These are phyloP conservation scores for Orussus abietinus DNA, from an alignment of 1,140 invertebrate genomes.

Conservation along the genomic window DNA sequence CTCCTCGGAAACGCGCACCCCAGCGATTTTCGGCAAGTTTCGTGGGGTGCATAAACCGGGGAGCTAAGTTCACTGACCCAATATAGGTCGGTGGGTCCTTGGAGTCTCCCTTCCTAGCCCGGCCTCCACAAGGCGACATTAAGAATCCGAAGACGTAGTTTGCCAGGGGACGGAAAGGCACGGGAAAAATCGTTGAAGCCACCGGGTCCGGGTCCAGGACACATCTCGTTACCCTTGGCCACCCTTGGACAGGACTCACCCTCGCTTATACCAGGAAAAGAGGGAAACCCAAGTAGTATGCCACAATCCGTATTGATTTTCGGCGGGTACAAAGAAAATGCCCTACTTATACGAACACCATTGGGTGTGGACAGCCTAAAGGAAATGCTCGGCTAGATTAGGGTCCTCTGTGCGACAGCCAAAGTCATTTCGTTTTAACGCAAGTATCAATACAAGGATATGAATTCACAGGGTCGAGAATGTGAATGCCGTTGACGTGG, in stretches of 20 bases:
- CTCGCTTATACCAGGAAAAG: slow-evolving; percentile 6
- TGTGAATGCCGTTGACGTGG: slow-evolving; percentile 1
- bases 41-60: not conserved
- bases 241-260: not conserved
- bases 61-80: slow-evolving; percentile 5
- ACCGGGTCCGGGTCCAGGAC: no score
- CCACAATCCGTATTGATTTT: no score
- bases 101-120: not conserved
- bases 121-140: not conserved
- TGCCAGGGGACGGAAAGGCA: not conserved
- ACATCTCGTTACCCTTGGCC: not conserved
- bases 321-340: no score
- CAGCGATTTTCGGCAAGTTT: not conserved
- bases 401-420: slow-evolving; percentile 2
- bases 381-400: slow-evolving; percentile 1
- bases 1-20: not conserved
- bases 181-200: no score
- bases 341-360: no score
- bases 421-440: slow-evolving; percentile 9
- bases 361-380: no score
- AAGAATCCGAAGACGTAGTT: not conserved
- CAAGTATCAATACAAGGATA: not conserved
- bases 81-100: slow-evolving; percentile 3
- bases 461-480: not conserved
- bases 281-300: no score